Conservation (phyloP, 2,113 vertebrate genomes). For the Anser brachyrhynchus region DNA sequence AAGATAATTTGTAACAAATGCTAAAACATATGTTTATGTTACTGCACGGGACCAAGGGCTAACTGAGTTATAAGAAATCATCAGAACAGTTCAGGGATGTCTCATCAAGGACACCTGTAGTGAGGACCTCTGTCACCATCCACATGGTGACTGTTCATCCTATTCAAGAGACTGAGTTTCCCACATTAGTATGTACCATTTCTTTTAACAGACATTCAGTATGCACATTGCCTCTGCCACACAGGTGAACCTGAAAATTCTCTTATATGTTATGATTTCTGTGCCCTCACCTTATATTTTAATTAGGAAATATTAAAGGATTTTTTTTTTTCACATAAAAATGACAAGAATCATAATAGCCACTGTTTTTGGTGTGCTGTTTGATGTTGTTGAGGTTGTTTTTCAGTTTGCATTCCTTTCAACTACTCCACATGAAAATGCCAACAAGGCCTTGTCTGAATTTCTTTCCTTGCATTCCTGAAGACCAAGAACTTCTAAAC, state of each 20-base stretch:
- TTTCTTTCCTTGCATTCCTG: not conserved
- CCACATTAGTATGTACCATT: not conserved
- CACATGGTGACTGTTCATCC: not conserved
- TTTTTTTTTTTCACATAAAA: not conserved
- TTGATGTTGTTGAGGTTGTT: not conserved
- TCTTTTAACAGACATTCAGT: not conserved
- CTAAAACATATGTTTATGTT: not conserved
- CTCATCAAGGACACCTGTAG: not conserved
- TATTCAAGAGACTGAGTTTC: not conserved
- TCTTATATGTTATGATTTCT: not conserved
- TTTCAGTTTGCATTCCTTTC: not conserved
- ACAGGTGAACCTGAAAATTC: not conserved
- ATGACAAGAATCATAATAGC: not conserved
- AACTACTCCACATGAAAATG: not conserved
- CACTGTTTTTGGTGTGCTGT: not conserved
- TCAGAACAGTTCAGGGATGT: not conserved
- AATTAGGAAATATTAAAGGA: not conserved
- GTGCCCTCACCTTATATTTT: not conserved
- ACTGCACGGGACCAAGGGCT: rapidly evolving
- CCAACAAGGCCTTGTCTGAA: not conserved
- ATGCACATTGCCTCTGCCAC: not conserved
- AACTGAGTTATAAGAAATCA: not conserved
- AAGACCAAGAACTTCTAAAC: not conserved
- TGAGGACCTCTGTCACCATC: not conserved
- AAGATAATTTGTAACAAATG: not conserved